Base-by-base conservation (phyloP, 2,797 vertebrate genomes). In the Heterohyrax brucei region DNA sequence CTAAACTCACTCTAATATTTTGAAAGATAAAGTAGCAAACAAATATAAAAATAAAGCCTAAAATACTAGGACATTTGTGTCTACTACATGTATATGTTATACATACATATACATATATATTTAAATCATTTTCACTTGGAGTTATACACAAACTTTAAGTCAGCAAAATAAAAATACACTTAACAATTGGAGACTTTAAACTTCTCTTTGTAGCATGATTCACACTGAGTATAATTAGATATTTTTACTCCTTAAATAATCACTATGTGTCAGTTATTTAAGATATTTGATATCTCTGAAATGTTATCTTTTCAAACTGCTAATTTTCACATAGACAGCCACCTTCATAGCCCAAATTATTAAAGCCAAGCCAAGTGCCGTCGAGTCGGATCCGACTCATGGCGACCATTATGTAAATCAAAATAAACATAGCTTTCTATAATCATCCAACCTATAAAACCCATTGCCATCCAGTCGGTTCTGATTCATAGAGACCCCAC, bases 351-450 rank as follows among this genome's bases (percentile, higher is more conserved):
- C 22, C 33, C 10, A 93, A 93, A 87, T 75, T 14, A 72, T 76
- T n/a, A n/a, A n/a, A n/a, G n/a, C n/a, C n/a, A n/a, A n/a, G n/a
- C n/a, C n/a, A n/a, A n/a, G n/a, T n/a, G n/a, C n/a, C n/a, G n/a
- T n/a, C n/a, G n/a, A n/a, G n/a, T n/a, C n/a, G n/a, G n/a, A n/a
- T n/a, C n/a, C n/a, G n/a, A n/a, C n/a, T n/a, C n/a, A n/a, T n/a
- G n/a, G n/a, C n/a, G n/a, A n/a, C n/a, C n/a, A n/a, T n/a, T 95
- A 56, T 44, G 83, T 1, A 91, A 83, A 89, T 75, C 50, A 78
- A 80, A 46, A 3, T 87, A 68, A 91, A 75, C 3, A 70, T 87
- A 70, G 22, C 5, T 82, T 39, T 59, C 48, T 70, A 53, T 88
- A 85, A 59, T 68, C 24, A 86, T 33, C 18, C 8, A 87, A 89